Evolutionary conservation across 2,797 vertebrate genomes (phyloP), one percentile per base, ranked within the genome.

Genomic region (Myotis daubentonii): DNA sequence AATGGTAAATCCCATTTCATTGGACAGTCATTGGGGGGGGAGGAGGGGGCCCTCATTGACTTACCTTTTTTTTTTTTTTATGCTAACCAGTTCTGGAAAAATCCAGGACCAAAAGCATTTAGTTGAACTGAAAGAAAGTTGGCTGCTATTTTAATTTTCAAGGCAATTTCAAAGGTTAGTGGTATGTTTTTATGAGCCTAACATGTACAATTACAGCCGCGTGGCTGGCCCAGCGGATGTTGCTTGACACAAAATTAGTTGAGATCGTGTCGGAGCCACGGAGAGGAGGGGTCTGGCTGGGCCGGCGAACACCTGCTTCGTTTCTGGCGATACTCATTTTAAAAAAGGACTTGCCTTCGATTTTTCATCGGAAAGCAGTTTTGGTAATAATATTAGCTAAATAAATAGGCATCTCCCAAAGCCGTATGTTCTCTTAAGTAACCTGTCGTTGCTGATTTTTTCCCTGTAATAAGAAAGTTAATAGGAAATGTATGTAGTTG

Each of bases 401-500:
- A 97, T 97, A 97, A 97, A 96, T 97, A 96, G 86, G 36, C 96
- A 49, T 87, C 87, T 97, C 97, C 97, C 89, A 28, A 93, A 97
- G 93, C 91, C 97, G 82, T 97, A 95, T 97, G 97, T 98, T 98
- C 98, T 98, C 95, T 97, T 98, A 98, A 98, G 94, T 89, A 72
- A 98, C 97, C 94, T 96, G 97, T 97, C 88, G 81, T 96, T 98
- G 98, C 95, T 98, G 97, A 98, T 98, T 98, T 95, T 97, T 95
- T 62, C 28, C 44, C 92, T 96, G 91, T 96, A 97, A 97, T 97
- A 96, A 97, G 96, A 97, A 98, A 98, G 89, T 97, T 98, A 98
- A 98, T 97, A 95, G 88, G 96, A 97, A 98, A 98, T 97, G 57
- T 96, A 97, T 97, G 96, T 93, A 96, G 98, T 98, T 98, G 96